Evolutionary conservation across 2,888 invertebrate genomes (phyloP), one percentile per base, ranked within the genome.

Genomic region (Helleia helle): DNA sequence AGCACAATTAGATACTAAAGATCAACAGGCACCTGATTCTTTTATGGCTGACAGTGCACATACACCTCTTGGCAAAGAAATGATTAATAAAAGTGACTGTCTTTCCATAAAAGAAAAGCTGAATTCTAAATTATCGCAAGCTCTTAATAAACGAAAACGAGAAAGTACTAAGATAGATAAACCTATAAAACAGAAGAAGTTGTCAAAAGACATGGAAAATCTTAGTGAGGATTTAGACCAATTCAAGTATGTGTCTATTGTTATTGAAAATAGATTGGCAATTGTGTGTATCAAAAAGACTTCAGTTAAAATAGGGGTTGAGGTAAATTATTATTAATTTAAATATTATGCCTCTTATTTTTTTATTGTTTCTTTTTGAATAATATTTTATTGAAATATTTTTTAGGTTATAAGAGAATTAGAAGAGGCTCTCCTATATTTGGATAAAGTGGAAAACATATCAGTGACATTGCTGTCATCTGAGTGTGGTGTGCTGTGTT

Each of bases 381-480:
- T n/a, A n/a, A n/a, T n/a, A n/a, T n/a, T n/a, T n/a, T n/a, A n/a
- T n/a, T n/a, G n/a, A n/a, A n/a, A n/a, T n/a, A 13, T 38, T 18
- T 84, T 81, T 30, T 65, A 92, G 93, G 88, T 94, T 39, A 86
- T 97, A 65, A 88, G 88, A 56, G 95, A 95, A 67, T 73, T 96
- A 46, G 87, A 88, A 39, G 87, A 89, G 42, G 91, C 90, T 8
- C 71, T 96, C 44, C 84, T 87, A 29, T 55, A 59, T 49, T 59
- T 81, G 36, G 66, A 79, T 47, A 56, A 51, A 36, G 65, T 52
- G 41, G 63, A 65, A 43, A 71, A 87, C 73, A 56, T 87, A 87
- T 68, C 87, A 54, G 86, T 88, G 1, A 93, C 96, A 43, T 76
- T 93, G 49, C 65, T 97, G 13, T 91, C 90, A 37, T 93, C 94